Evolutionary conservation across 2,113 vertebrate species (phyloP), one percentile per base, ranked within the genome.

Genomic region (Periophthalmodon schlosseri): DNA sequence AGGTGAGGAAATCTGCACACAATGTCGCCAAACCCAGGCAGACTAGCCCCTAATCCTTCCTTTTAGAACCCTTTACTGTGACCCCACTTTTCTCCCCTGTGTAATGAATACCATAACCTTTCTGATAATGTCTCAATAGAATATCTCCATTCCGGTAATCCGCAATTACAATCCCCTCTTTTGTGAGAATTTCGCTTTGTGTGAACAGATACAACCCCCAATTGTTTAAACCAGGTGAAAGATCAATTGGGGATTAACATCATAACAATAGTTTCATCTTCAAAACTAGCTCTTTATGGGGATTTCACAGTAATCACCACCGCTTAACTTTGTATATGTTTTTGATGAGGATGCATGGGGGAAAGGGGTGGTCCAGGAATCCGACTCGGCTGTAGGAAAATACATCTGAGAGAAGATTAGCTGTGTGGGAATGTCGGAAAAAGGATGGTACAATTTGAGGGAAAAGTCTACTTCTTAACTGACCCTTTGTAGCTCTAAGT

Each of bases 321-420:
- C 13, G 70, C 71, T 11, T 69, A 82, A 76, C 47, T 66, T 71
- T 86, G 82, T 79, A 15, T 61, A 67, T 47, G 61, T 83, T 86
- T 79, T 70, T 77, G 78, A 79, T 74, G 79, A 68, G 56, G 81
- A 68, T 44, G 70, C 57, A 60, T 60, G 12, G 23, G 23, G 50
- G 50, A 50, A 70, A 68, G 28, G 8, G 49, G 73, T 18, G 28
- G 16, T 15, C 36, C 79, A 80, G 89, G 90, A 93, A 93, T 89
- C 80, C 74, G 89, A 93, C 87, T 86, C 88, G 70, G 61, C 89
- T 76, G 75, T 90, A 88, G 87, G 60, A 63, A 34, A 92, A 90
- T 87, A 90, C 90, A 93, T 89, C 87, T 90, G 88, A 92, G 88
- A 91, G 77, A 21, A 88, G 91, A 91, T 94, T 93, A 93, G 88